Conservation (phyloP, 2,797 vertebrate species). For the Megalops cyprinoides region DNA sequence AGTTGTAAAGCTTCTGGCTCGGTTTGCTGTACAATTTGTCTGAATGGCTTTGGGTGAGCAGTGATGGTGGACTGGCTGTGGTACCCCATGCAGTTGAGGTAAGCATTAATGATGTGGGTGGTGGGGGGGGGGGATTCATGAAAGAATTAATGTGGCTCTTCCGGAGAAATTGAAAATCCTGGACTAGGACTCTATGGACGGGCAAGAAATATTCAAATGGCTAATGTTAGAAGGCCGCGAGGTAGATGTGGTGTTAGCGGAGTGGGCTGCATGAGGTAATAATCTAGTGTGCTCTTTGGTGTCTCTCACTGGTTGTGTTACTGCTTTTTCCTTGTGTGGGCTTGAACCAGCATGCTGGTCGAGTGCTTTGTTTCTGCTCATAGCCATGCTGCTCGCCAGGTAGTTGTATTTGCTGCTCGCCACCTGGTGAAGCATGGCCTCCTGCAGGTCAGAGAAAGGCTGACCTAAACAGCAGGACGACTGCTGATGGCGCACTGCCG, state of each 20-base stretch:
- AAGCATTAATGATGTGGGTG: conserved; percentile 99
- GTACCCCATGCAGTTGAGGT: conserved; percentile 99
- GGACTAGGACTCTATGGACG: conserved; percentile 99
- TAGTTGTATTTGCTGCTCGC: conserved; percentile 99
- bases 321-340: conserved; percentile 99
- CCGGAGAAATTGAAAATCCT: conserved; percentile 99
- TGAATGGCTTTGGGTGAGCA: conserved; percentile 99
- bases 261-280: conserved; percentile 99
- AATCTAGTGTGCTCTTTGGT: conserved; percentile 99
- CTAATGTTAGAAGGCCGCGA: conserved; percentile 99
- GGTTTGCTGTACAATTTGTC: conserved; percentile 99
- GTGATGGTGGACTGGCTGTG: conserved; percentile 99
- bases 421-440: conserved; percentile 98
- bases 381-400: conserved; percentile 97
- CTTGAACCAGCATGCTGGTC: conserved; percentile 99
- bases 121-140: conserved; percentile 84
- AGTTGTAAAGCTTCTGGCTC: conserved; percentile 99
- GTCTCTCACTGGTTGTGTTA: conserved; percentile 99
- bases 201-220: conserved; percentile 99
- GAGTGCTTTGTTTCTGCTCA: conserved; percentile 98
- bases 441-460: conserved; percentile 96
- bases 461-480: conserved; percentile 99
- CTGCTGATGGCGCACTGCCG: conserved; percentile 97
- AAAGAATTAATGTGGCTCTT: conserved; percentile 99
- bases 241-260: conserved; percentile 99